phyloP scores from a whole-genome alignment of 2,888 invertebrate species.

The Amblyjoppa proteus region DNA sequence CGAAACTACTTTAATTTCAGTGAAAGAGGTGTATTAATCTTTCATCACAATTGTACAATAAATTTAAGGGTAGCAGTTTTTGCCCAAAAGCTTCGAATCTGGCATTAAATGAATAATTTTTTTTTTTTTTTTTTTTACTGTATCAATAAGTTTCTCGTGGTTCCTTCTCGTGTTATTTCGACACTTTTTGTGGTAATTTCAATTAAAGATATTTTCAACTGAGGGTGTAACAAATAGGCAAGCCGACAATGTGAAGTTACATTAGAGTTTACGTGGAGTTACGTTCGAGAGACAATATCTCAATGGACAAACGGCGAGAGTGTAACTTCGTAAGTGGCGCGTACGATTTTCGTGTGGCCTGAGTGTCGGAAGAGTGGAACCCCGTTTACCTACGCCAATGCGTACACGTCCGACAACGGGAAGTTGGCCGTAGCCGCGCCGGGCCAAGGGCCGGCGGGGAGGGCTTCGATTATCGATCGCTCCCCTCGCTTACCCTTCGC shows the following conservation, averaged over 20 bases:
- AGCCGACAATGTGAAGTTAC: constrained; percentile 24
- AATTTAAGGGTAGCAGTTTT: no score
- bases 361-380: constrained; percentile 48
- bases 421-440: constrained; percentile 65
- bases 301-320: constrained; percentile 17
- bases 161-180: no score
- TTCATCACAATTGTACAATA: no score
- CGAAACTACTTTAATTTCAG: no score
- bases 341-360: background rate
- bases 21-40: no score
- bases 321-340: background rate
- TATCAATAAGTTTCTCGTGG: no score
- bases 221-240: background rate
- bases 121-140: no score
- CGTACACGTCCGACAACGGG: constrained; percentile 63
- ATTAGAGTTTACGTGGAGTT: background rate
- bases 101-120: no score
- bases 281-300: constrained; percentile 29
- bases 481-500: constrained; percentile 73
- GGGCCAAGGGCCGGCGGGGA: constrained; percentile 70
- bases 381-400: constrained; percentile 63
- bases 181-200: no score
- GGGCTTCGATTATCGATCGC: constrained; percentile 84
- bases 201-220: no score
- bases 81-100: no score